Conservation (phyloP, 2,888 invertebrate species). For the Cremastinae sp. region DNA sequence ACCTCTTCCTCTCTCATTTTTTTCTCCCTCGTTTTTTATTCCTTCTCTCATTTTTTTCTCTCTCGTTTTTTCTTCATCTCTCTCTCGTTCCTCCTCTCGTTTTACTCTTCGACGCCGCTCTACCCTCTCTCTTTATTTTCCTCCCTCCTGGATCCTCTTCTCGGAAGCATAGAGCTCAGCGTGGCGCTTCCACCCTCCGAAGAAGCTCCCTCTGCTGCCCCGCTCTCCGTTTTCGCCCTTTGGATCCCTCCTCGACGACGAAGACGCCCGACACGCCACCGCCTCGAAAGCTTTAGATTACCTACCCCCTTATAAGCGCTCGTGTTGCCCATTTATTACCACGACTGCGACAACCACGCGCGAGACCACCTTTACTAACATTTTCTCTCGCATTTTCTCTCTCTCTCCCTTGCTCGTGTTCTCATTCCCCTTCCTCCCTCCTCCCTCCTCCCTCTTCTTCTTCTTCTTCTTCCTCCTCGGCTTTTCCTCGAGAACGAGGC, state of each 20-base stretch:
- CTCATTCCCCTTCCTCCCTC: too few relatives aligned
- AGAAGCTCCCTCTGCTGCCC: conserved; percentile 6
- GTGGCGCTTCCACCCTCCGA: too few relatives aligned
- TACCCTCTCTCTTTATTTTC: conserved; percentile 31
- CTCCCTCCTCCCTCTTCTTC: conserved; percentile 7
- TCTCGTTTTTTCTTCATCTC: too few relatives aligned
- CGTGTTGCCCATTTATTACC: conserved; percentile 80
- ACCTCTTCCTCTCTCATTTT: conserved; percentile 63
- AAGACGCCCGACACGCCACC: conserved; percentile 63
- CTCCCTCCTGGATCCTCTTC: conserved; percentile 48
- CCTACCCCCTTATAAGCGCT: conserved; percentile 80
- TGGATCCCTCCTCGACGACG: conserved; percentile 59
- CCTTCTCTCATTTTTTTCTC: too few relatives aligned
- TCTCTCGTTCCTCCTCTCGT: too few relatives aligned
- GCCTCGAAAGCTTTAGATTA: conserved; percentile 78
- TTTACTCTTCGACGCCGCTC: too few relatives aligned
- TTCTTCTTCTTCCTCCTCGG: conserved; percentile 48
- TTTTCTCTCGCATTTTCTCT: conserved; percentile 50
- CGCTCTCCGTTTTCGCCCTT: conserved; percentile 33
- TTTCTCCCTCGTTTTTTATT: too few relatives aligned
- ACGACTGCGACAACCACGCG: conserved; percentile 72
- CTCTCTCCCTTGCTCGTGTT: too few relatives aligned
- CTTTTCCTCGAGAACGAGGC: conserved; percentile 41
- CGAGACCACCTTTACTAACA: conserved; percentile 65
- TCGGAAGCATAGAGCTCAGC: conserved; percentile 32